phyloP scores from a whole-genome alignment of 2,888 invertebrate genomes.

The Coenonympha glycerion region DNA sequence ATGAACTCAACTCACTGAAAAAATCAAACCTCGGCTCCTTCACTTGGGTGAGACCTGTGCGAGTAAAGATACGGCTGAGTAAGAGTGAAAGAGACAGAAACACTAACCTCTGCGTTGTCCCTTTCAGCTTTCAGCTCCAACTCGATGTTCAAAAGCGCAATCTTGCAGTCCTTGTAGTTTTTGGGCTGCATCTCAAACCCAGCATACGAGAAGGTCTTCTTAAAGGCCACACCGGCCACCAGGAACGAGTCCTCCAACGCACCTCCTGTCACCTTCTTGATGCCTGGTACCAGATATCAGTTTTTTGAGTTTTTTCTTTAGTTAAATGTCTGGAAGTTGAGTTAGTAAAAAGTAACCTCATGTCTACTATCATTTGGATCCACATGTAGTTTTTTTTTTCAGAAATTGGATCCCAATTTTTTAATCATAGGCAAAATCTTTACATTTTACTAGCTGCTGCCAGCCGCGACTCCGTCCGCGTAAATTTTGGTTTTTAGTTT shows the following conservation, averaged over 20 bases:
- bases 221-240: conserved; percentile 97
- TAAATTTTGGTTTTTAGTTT: no score
- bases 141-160: conserved; percentile 97
- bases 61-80: no score
- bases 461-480: no score
- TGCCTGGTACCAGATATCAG: conserved; percentile 66
- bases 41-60: no score
- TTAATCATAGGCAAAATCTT: conserved; percentile 39
- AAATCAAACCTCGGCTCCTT: no score
- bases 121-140: conserved; percentile 98
- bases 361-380: conserved; percentile 30
- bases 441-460: no score
- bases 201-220: conserved; percentile 99
- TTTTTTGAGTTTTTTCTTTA: neutral
- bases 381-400: conserved; percentile 27
- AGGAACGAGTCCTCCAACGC: conserved; percentile 91
- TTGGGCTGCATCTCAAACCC: conserved; percentile 99
- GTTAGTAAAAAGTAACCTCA: conserved; percentile 25
- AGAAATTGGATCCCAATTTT: conserved; percentile 44
- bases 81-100: neutral
- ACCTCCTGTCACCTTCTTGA: conserved; percentile 94
- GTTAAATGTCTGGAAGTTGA: neutral
- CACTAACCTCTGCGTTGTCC: conserved; percentile 93
- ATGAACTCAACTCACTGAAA: no score
- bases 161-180: conserved; percentile 90